Conservation (phyloP, 2,888 invertebrate genomes). For the Graphium colonna region DNA sequence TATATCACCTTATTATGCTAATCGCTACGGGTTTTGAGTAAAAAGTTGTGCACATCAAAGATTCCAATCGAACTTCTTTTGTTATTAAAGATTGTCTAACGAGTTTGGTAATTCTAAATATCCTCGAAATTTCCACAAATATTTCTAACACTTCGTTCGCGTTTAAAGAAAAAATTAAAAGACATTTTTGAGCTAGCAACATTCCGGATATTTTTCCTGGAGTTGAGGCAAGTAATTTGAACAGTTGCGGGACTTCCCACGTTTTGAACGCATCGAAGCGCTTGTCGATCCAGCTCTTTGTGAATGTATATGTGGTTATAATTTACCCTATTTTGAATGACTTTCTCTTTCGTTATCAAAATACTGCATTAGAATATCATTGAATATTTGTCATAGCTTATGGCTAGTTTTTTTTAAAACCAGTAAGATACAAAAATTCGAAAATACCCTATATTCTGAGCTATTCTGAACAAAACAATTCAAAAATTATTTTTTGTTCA, state of each 20-base stretch:
- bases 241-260: constrained; percentile 66
- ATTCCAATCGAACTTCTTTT: neutral
- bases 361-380: no score
- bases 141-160: constrained; percentile 9
- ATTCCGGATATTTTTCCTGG: constrained; percentile 49
- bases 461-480: no score
- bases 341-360: no score
- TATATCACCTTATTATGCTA: constrained; percentile 38
- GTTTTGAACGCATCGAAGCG: constrained; percentile 34
- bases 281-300: constrained; percentile 23
- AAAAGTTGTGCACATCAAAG: neutral
- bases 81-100: neutral
- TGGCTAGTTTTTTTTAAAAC: no score
- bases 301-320: neutral
- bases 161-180: constrained; percentile 31
- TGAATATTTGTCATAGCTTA: no score
- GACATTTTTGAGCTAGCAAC: constrained; percentile 48
- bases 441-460: no score
- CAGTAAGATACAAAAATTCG: no score
- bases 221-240: constrained; percentile 56
- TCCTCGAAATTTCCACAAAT: neutral
- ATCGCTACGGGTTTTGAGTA: constrained; percentile 54
- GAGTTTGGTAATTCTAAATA: neutral
- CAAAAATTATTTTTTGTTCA: no score
- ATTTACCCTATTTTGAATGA: neutral